Evolutionary conservation across 1,140 invertebrate species (phyloP).

Genomic region (Drosophila sturtevanti): DNA sequence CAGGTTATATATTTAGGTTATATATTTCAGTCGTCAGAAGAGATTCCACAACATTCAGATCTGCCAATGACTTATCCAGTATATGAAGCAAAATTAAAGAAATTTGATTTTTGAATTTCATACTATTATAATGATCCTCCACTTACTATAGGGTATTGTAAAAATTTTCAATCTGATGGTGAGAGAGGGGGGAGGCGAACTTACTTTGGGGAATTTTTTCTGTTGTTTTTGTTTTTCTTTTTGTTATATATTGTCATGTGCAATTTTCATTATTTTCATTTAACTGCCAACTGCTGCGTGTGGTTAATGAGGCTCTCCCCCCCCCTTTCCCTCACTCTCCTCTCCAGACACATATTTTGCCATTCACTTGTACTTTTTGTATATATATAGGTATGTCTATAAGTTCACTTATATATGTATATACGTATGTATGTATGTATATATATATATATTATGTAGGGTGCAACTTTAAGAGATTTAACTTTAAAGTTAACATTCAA

Average conservation of each 20-base stretch:
- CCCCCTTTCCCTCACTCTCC: background rate
- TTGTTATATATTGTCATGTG: conserved; percentile 37
- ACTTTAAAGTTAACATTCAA: background rate
- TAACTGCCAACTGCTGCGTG: conserved; percentile 58
- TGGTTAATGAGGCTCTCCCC: conserved; percentile 49
- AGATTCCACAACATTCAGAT: too few relatives aligned
- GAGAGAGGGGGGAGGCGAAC: too few relatives aligned
- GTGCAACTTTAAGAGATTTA: background rate
- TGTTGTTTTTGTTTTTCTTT: conserved; percentile 22
- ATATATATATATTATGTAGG: background rate
- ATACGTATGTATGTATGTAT: background rate
- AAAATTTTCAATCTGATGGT: background rate
- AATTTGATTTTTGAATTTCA: too few relatives aligned
- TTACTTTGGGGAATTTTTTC: background rate
- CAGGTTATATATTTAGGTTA: too few relatives aligned
- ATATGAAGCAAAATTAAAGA: too few relatives aligned
- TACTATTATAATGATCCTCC: too few relatives aligned
- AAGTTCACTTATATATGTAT: background rate
- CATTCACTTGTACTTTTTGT: background rate
- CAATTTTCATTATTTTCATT: conserved; percentile 28
- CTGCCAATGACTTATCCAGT: too few relatives aligned
- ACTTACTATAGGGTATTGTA: background rate
- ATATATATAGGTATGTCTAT: background rate
- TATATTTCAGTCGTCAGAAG: too few relatives aligned
- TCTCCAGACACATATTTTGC: background rate